phyloP scores from a whole-genome alignment of 2,113 vertebrate species.

The Carollia perspicillata region DNA sequence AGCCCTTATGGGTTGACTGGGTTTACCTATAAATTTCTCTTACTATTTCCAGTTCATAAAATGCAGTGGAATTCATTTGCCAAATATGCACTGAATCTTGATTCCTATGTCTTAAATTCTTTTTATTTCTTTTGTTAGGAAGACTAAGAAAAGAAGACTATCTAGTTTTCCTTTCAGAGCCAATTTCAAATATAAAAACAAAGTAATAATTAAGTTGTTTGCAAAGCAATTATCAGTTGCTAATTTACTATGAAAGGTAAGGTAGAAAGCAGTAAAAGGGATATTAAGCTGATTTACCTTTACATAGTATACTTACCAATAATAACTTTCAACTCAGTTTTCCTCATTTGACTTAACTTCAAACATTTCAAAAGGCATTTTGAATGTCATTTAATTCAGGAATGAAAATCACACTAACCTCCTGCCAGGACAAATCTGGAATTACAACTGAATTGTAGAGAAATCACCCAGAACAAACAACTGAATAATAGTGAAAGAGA shows the following conservation, averaged over 20 bases:
- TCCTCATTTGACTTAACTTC: not conserved
- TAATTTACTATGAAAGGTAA: constrained; percentile 18
- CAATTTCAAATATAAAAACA: not conserved
- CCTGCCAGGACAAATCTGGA: too few species aligned
- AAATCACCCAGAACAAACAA: too few species aligned
- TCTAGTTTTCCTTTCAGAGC: not conserved
- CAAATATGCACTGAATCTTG: not conserved
- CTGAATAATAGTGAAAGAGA: too few species aligned
- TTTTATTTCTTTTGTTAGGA: not conserved
- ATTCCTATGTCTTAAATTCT: not conserved
- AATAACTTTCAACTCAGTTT: constrained; percentile 23
- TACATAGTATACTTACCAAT: not conserved
- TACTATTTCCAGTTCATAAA: not conserved
- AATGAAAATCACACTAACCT: too few species aligned
- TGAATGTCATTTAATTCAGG: not conserved
- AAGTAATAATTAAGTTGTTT: not conserved
- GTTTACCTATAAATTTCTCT: not conserved
- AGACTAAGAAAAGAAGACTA: not conserved
- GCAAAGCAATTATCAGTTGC: not conserved
- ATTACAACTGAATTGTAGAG: too few species aligned
- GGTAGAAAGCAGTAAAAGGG: not conserved
- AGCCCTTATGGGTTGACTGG: not conserved
- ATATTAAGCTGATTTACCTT: not conserved
- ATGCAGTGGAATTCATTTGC: not conserved
- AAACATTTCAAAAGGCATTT: not conserved